A percentile compares a stretch with the other conserved stretches of the same genome.
phyloP scores from a whole-genome alignment of 2,888 invertebrate species.

The Amphiduros pacificus region DNA sequence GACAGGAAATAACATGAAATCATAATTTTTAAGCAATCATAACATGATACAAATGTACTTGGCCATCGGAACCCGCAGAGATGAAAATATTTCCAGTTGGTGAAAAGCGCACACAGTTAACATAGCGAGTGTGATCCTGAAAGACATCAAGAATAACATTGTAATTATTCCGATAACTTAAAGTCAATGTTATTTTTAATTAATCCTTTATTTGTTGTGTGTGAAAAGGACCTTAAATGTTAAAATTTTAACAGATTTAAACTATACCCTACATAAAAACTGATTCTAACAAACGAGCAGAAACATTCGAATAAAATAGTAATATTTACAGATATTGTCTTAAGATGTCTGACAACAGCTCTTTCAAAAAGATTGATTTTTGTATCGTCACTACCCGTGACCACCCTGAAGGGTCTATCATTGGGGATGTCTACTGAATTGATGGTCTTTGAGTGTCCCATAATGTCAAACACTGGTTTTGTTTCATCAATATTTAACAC shows the following conservation, averaged over 20 bases:
- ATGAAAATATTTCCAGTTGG: conserved; percentile 90
- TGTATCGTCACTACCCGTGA: conserved; percentile 96
- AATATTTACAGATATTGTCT: conserved; percentile 46
- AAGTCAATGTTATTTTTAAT: no score
- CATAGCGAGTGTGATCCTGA: conserved; percentile 90
- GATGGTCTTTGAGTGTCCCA: conserved; percentile 90
- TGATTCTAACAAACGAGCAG: no score
- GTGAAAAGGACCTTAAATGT: no score
- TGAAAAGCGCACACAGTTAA: conserved; percentile 93
- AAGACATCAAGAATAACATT: no score
- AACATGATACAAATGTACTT: conserved; percentile 61
- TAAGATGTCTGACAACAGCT: conserved; percentile 79
- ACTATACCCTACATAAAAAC: no score
- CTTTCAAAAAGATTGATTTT: conserved; percentile 94
- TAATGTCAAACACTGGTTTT: conserved; percentile 93
- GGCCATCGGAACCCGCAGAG: conserved; percentile 96
- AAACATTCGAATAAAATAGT: no score
- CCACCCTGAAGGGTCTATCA: conserved; percentile 85
- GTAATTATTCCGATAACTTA: no score
- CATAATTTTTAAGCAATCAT: no score
- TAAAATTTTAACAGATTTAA: no score
- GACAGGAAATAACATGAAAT: no score
- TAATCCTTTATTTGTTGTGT: no score
- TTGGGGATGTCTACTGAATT: conserved; percentile 94
- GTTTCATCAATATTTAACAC: conserved; percentile 97